phyloP scores from a whole-genome alignment of 2,797 vertebrate species.

The Eulemur mongoz region DNA sequence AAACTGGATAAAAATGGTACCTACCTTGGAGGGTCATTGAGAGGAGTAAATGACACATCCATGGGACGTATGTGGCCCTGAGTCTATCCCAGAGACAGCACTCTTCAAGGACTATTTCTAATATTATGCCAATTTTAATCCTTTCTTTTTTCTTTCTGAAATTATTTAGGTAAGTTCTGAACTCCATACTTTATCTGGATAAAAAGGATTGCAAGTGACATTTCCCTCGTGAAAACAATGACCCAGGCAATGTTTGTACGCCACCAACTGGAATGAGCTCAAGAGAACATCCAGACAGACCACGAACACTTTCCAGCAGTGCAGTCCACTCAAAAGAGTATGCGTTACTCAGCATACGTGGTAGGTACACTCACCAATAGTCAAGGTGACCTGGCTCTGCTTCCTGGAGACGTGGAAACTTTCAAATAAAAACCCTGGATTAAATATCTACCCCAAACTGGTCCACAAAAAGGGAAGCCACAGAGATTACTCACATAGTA shows the following conservation, averaged over 20 bases:
- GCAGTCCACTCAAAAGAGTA: slow-evolving; percentile 74
- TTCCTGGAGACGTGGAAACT: slow-evolving; percentile 66
- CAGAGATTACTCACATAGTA: neutral
- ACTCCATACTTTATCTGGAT: neutral
- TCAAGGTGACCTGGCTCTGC: slow-evolving; percentile 73
- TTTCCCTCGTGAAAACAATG: neutral
- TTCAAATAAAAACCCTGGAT: neutral
- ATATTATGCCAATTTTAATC: neutral
- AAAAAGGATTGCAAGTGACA: neutral
- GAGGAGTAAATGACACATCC: neutral
- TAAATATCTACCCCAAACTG: neutral
- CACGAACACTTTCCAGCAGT: slow-evolving; percentile 60
- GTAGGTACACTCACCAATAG: slow-evolving; percentile 69
- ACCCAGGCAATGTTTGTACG: slow-evolving; percentile 66
- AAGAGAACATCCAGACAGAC: slow-evolving; percentile 74
- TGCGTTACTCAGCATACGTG: slow-evolving; percentile 64
- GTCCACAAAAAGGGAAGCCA: slow-evolving; percentile 47
- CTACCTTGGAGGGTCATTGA: neutral
- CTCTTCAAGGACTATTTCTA: neutral
- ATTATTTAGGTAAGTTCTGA: neutral
- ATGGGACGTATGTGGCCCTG: neutral
- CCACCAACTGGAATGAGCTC: slow-evolving; percentile 70
- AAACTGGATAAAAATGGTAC: neutral
- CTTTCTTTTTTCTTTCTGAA: neutral
- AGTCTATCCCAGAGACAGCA: neutral